These are phyloP conservation scores for Tympanoctomys barrerae DNA, from an alignment of 2,797 vertebrate species.

Conservation along the genomic window DNA sequence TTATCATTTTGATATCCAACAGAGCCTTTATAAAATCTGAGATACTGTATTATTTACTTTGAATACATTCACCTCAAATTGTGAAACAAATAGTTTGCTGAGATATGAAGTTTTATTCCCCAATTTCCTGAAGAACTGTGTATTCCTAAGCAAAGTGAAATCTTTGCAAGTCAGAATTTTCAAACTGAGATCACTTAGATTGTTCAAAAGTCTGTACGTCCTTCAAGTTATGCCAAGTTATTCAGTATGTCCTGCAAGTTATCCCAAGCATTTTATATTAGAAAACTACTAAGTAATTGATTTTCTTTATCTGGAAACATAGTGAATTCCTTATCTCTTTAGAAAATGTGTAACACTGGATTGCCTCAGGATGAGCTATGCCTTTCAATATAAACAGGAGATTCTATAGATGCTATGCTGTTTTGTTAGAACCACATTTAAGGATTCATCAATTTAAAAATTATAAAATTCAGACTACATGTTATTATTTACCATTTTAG, in stretches of 20 bases:
- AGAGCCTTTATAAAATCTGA: neutral
- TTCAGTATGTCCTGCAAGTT: neutral
- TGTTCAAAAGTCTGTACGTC: neutral
- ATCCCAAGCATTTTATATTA: neutral
- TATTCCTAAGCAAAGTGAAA: neutral
- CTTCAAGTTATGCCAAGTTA: neutral
- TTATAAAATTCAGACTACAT: neutral
- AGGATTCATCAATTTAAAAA: slow-evolving; percentile 32
- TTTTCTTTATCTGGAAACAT: neutral
- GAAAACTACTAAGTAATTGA: neutral
- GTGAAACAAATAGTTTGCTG: neutral
- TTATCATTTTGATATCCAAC: neutral
- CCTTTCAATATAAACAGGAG: neutral
- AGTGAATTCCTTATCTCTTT: neutral
- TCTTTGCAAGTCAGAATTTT: neutral
- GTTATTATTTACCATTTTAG: neutral
- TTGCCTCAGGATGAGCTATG: neutral
- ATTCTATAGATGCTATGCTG: neutral
- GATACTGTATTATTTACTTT: neutral
- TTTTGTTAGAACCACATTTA: neutral
- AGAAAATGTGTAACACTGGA: neutral
- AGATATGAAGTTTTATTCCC: neutral
- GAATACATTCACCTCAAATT: neutral
- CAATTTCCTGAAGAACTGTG: neutral
- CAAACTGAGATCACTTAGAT: neutral